Evolutionary conservation across 2,797 vertebrate genomes (phyloP).

Genomic region (Enoplosus armatus): DNA sequence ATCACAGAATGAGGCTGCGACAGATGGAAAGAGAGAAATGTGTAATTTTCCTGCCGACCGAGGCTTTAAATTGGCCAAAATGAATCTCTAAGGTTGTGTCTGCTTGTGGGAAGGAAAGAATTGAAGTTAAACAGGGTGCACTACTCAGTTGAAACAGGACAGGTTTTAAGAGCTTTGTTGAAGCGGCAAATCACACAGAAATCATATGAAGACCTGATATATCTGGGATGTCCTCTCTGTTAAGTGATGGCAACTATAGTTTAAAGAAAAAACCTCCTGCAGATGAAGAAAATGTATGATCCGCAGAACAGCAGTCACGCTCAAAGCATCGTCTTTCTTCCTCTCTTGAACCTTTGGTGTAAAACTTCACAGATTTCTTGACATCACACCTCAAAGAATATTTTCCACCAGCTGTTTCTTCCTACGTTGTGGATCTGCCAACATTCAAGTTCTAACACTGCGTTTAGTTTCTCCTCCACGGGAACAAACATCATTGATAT

Average conservation of each 20-base stretch:
- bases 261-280: neutral
- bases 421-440: neutral
- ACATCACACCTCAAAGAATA: neutral
- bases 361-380: neutral
- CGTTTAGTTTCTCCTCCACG: constrained; percentile 19
- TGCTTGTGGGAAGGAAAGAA: neutral
- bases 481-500: constrained; percentile 53
- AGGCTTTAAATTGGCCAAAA: neutral
- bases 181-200: no score
- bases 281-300: neutral
- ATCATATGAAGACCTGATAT: neutral
- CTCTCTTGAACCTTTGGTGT: neutral
- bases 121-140: no score
- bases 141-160: neutral
- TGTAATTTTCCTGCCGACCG: neutral
- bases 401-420: neutral
- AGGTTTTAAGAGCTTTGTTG: neutral
- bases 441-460: neutral
- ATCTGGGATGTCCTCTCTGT: neutral
- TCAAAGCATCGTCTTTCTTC: neutral
- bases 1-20: neutral
- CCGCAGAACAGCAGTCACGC: neutral
- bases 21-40: constrained; percentile 2
- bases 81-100: neutral
- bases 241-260: neutral